These are phyloP conservation scores for Vesta saturnalis DNA, from an alignment of 2,888 invertebrate genomes.

Conservation along the genomic window DNA sequence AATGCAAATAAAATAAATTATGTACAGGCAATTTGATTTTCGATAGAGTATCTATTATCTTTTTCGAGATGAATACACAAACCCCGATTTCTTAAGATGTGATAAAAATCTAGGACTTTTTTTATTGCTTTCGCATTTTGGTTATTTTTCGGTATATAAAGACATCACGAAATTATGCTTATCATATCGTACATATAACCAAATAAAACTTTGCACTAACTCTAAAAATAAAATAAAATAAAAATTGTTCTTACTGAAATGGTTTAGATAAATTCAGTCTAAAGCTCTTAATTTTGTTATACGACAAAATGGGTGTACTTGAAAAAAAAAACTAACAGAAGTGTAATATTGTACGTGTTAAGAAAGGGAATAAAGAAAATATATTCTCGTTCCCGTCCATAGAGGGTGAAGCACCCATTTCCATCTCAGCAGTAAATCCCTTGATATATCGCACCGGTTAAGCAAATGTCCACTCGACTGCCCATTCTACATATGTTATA, in stretches of 20 bases:
- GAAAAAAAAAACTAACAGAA: background rate
- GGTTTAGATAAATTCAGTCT: too few relatives aligned
- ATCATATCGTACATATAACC: background rate
- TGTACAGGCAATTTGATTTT: constrained; percentile 7
- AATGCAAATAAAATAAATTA: constrained; percentile 11
- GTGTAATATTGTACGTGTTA: constrained; percentile 24
- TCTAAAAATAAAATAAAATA: background rate
- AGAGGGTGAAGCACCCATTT: constrained; percentile 36
- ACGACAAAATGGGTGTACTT: background rate
- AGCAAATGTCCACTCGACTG: constrained; percentile 58
- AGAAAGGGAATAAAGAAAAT: constrained; percentile 30
- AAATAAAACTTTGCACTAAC: background rate
- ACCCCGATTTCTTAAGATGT: constrained; percentile 3
- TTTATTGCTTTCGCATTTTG: constrained; percentile 1
- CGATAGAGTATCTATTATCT: constrained; percentile 11
- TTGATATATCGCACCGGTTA: constrained; percentile 61
- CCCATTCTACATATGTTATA: constrained; percentile 62
- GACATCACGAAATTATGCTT: background rate
- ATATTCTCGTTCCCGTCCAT: constrained; percentile 25
- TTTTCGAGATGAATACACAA: constrained; percentile 12
- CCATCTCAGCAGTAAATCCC: constrained; percentile 57
- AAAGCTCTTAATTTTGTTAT: background rate
- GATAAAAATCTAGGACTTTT: background rate
- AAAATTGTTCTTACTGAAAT: too few relatives aligned
- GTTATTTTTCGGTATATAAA: background rate